These are phyloP conservation scores for Sturmia bella DNA, from an alignment of 2,888 invertebrate species.

Conservation along the genomic window DNA sequence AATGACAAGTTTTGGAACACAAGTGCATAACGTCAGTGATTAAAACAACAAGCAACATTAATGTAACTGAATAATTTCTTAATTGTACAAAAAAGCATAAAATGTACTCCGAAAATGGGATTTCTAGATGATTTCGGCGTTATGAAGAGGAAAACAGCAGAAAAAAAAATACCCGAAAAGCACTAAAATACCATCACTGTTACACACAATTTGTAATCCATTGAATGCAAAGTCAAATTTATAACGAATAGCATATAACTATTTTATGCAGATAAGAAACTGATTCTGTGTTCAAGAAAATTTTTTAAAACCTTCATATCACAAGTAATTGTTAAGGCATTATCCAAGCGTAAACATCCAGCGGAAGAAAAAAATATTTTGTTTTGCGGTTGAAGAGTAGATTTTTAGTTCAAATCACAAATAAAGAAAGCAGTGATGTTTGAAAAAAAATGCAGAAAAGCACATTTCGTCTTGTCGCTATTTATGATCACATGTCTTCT, in stretches of 20 bases:
- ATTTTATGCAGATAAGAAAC: constrained; percentile 50
- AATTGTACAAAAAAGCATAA: no score
- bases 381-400: background rate
- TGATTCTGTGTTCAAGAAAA: constrained; percentile 55
- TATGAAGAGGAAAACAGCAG: no score
- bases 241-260: background rate
- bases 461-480: background rate
- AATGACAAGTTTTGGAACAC: no score
- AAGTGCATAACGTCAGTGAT: no score
- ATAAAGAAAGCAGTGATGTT: constrained; percentile 18
- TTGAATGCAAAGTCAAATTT: constrained; percentile 43
- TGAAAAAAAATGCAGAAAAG: constrained; percentile 11
- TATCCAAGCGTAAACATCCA: constrained; percentile 50
- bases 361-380: constrained; percentile 39
- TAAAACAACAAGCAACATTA: no score
- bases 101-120: no score
- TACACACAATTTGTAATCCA: no score
- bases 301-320: constrained; percentile 44
- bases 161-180: no score
- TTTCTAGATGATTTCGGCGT: no score
- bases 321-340: constrained; percentile 37
- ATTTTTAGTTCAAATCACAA: constrained; percentile 3
- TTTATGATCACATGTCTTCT: constrained; percentile 15
- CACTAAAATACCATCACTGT: no score
- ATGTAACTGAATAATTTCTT: no score